Percentiles rank a stretch among this genome's conserved stretches.
Conservation (phyloP, 2,797 vertebrate genomes). For the Rhinogobio ventralis region DNA sequence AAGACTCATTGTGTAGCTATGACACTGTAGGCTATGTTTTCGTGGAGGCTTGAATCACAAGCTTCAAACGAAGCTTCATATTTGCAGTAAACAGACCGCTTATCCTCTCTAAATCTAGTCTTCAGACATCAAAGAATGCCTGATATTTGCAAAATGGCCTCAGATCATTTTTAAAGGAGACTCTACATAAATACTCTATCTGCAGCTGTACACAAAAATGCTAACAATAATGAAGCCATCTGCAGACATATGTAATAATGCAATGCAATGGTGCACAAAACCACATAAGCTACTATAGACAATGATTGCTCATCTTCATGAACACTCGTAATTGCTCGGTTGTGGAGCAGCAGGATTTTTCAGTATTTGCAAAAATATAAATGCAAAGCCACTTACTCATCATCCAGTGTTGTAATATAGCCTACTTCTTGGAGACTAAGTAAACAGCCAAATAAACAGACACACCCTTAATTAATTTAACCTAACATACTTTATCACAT, state of each 20-base stretch:
- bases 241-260: background rate
- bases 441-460: background rate
- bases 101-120: conserved; percentile 20
- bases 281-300: background rate
- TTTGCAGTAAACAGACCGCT: conserved; percentile 6
- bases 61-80: background rate
- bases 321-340: background rate
- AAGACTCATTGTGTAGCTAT: conserved; percentile 12
- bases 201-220: background rate
- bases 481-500: background rate
- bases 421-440: background rate
- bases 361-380: background rate
- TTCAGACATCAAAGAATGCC: conserved; percentile 12
- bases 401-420: background rate
- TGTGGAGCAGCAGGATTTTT: conserved; percentile 18
- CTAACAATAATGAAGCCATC: conserved; percentile 4
- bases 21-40: background rate
- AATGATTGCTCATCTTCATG: background rate
- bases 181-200: background rate
- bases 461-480: conserved; percentile 1
- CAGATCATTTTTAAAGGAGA: background rate
- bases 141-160: background rate
- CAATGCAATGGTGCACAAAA: background rate
- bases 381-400: background rate
- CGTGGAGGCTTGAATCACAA: background rate